Percentiles rank a stretch among this genome's conserved stretches.
phyloP scores from a whole-genome alignment of 2,888 invertebrate species.

The Temnothorax ravouxi region DNA sequence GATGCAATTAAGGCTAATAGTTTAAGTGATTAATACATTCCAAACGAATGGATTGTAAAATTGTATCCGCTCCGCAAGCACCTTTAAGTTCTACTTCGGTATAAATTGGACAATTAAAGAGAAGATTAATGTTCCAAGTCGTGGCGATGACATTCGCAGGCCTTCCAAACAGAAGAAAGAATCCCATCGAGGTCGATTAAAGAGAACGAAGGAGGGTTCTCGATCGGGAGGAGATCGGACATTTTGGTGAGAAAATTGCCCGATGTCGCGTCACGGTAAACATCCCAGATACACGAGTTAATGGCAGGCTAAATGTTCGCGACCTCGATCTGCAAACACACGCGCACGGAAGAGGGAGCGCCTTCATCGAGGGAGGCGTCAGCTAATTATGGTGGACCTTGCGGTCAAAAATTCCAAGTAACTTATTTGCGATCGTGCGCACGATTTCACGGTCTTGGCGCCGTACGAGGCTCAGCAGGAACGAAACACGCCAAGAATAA shows the following conservation, averaged over 20 bases:
- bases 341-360: conserved; percentile 11
- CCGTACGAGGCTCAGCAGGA: conserved; percentile 13
- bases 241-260: conserved; percentile 27
- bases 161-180: conserved; percentile 25
- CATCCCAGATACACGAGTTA: not conserved
- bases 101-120: conserved; percentile 67
- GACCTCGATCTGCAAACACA: conserved; percentile 39
- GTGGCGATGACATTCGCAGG: conserved; percentile 1
- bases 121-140: conserved; percentile 62
- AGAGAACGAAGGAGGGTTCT: not conserved
- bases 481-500: conserved; percentile 6
- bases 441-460: conserved; percentile 51
- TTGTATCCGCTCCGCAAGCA: conserved; percentile 21
- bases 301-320: conserved; percentile 13
- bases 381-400: conserved; percentile 44
- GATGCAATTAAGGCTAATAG: conserved; percentile 7
- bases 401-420: conserved; percentile 37
- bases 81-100: conserved; percentile 3
- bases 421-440: conserved; percentile 43
- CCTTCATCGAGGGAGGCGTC: conserved; percentile 31
- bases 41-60: conserved; percentile 6
- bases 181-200: conserved; percentile 43
- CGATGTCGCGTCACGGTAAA: conserved; percentile 33
- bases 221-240: not conserved
- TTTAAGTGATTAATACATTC: conserved; percentile 5